phyloP scores from a whole-genome alignment of 2,888 invertebrate genomes.

The Hypercompe scribonia region DNA sequence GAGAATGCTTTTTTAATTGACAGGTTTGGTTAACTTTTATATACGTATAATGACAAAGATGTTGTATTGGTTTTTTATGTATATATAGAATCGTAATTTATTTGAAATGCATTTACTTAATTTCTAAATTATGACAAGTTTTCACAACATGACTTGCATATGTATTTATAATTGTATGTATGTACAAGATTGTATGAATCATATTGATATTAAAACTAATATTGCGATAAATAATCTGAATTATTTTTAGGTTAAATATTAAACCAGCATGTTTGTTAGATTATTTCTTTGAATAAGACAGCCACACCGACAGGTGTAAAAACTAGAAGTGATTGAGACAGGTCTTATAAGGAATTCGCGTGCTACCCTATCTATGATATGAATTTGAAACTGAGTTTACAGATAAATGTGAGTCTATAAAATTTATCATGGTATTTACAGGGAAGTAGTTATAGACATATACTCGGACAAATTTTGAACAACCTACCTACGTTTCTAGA shows the following conservation, averaged over 20 bases:
- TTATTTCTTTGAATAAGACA: not conserved
- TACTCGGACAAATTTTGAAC: no score
- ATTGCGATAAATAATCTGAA: conserved; percentile 7
- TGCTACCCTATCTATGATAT: no score
- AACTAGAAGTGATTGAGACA: no score
- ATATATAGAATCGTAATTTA: not conserved
- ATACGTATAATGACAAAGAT: not conserved
- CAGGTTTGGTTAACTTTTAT: not conserved
- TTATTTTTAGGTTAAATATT: not conserved
- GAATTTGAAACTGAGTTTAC: no score
- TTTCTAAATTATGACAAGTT: conserved; percentile 12
- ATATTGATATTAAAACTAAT: conserved; percentile 8
- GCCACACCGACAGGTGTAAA: not conserved
- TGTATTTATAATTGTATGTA: conserved; percentile 18
- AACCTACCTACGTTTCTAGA: no score
- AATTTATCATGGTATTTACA: no score
- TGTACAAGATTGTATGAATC: conserved; percentile 35
- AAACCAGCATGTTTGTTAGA: not conserved
- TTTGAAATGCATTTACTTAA: not conserved
- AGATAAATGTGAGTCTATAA: no score
- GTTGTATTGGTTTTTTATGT: not conserved
- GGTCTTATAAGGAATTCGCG: no score
- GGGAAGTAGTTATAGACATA: no score
- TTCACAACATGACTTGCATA: not conserved
- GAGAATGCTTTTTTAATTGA: not conserved